Conservation (phyloP, 2,113 vertebrate genomes). For the Pseudonaja textilis region DNA sequence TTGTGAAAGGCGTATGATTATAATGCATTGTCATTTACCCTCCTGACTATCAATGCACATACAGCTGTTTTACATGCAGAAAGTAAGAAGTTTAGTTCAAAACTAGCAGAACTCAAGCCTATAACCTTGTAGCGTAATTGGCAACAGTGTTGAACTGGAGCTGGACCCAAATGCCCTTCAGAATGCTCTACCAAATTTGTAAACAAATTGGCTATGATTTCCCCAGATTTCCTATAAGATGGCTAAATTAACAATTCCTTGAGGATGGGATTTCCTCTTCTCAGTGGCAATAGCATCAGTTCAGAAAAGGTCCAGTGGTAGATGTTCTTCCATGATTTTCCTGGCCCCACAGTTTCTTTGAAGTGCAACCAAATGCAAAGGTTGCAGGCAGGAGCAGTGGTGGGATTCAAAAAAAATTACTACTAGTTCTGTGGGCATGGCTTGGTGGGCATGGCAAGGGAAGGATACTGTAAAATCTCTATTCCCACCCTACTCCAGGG, state of each 20-base stretch:
- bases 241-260: not conserved
- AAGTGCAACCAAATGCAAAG: not conserved
- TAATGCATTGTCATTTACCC: not conserved
- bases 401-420: no score
- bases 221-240: not conserved
- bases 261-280: not conserved
- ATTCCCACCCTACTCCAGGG: no score
- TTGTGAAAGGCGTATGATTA: not conserved
- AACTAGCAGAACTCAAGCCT: not conserved
- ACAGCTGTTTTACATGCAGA: not conserved
- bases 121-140: not conserved
- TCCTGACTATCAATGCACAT: not conserved
- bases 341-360: not conserved
- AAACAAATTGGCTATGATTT: not conserved
- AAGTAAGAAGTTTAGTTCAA: not conserved
- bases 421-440: no score
- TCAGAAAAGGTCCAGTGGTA: not conserved
- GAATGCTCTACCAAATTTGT: not conserved
- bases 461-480: no score
- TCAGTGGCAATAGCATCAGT: not conserved
- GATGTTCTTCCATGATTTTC: not conserved
- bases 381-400: not conserved
- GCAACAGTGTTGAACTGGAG: not conserved
- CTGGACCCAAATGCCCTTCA: not conserved
- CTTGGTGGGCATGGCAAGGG: no score